Evolutionary conservation across 2,113 vertebrate species (phyloP), one percentile per base, ranked within the genome.

Genomic region (Pedionomus torquatus): DNA sequence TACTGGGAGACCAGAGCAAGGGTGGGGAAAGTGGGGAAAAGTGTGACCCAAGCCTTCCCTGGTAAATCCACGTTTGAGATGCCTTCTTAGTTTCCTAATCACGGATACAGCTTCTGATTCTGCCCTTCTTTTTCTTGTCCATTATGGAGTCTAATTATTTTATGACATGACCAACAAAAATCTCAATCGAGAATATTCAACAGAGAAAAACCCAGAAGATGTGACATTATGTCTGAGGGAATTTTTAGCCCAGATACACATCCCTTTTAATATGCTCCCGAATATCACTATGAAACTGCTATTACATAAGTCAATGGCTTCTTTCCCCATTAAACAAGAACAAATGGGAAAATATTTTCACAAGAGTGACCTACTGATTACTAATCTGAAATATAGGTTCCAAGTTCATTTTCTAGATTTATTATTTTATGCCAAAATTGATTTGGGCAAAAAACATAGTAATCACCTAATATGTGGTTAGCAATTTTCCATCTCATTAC

Each of bases 401-500:
- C 69, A 75, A 88, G 90, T 90, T 16, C 52, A 72, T 96, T 95
- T 97, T 95, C 91, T 87, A 89, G 93, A 97, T 95, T 92, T 97
- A 96, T 95, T 97, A 92, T 97, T 97, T 96, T 95, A 89, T 96
- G 96, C 72, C 96, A 97, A 95, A 97, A 97, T 65, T 96, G 95
- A 96, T 97, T 97, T 97, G 72, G 87, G 85, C 79, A 95, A 96
- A 97, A 95, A 87, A 9, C 76, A 89, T 58, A 70, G 51, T 97
- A 96, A 96, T 97, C 76, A 89, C 77, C 74, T 92, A 95, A 95
- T 96, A 89, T 49, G 55, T 89, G 71, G 84, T 92, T 95, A 97
- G 66, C 83, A 97, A 97, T 97, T 97, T 97, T 96, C 96, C 93
- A 85, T 97, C 80, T 97, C 96, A 93, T 97, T 97, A 94, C 95